A percentile compares a stretch with the other conserved stretches of the same genome.
Evolutionary conservation across 2,797 vertebrate species (phyloP).

Genomic region (Thaleichthys pacificus): DNA sequence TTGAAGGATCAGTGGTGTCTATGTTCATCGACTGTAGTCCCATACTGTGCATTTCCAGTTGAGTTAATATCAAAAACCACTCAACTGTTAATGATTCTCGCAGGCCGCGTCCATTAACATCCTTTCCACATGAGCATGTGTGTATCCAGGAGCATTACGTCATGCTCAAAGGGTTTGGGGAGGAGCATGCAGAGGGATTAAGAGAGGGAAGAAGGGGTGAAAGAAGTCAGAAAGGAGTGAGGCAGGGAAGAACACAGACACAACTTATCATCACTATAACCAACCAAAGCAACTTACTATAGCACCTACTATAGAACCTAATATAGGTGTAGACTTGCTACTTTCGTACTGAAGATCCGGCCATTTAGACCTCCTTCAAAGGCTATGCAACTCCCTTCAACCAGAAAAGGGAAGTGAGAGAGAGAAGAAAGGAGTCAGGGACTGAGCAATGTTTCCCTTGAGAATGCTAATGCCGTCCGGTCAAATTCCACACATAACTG

Average conservation of each 20-base stretch:
- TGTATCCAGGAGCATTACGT: constrained; percentile 36
- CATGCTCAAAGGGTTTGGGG: constrained; percentile 17
- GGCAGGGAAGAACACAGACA: neutral
- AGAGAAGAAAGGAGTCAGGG: neutral
- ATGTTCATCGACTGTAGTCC: too few relatives aligned
- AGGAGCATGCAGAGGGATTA: neutral
- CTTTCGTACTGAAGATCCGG: neutral
- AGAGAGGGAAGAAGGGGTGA: neutral
- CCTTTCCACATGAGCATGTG: constrained; percentile 2
- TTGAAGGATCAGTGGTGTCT: neutral
- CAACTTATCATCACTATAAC: neutral
- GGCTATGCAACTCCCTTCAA: neutral
- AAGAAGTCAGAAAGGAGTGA: neutral
- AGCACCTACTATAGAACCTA: too few relatives aligned
- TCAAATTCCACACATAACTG: constrained; percentile 53
- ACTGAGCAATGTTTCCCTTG: constrained; percentile 32
- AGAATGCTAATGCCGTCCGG: constrained; percentile 33
- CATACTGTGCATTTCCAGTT: too few relatives aligned
- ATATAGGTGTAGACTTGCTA: neutral
- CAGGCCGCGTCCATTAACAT: too few relatives aligned
- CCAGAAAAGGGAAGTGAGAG: neutral
- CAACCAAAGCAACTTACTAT: too few relatives aligned
- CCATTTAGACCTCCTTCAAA: neutral
- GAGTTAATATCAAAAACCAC: too few relatives aligned
- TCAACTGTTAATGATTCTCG: neutral